Evolutionary conservation across 2,888 invertebrate genomes (phyloP), one percentile per base, ranked within the genome.

Genomic region (Conops quadrifasciatus): DNA sequence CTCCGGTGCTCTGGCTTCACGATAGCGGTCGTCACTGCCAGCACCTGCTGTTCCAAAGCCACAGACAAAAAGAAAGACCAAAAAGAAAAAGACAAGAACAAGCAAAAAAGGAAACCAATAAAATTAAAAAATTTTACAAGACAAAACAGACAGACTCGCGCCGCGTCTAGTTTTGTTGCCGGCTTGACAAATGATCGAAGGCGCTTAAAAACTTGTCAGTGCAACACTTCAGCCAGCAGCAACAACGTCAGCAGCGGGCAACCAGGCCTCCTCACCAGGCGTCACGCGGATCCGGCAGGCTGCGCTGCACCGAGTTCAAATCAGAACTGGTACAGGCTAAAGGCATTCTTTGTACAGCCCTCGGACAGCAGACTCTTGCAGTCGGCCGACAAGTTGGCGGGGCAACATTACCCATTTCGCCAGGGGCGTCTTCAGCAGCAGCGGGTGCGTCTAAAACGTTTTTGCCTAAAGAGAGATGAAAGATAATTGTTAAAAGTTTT

Each of bases 291-390:
- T 97, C 97, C 1, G 98, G 98, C 77, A 98, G 89, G 73, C 91
- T 91, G 78, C 98, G 89, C 83, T 96, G 95, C 68, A 99, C 91
- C 67, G 97, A 98, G 84, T 99, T 97, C 88, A 97, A 90, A 88
- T 99, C 98, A 81, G 97, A 97, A 80, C 91, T 96, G 84, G 4
- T 98, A 98, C 87, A 98, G 97, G 89, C 99, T 99, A 88, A 99
- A 99, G 24, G 98, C 98, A 86, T 98, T 98, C 84, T 96, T 95
- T 86, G 93, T 89, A 97, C 98, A 98, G 43, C 98, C 98, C 78
- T 95, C 94, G 78, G 97, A 94, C 73, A 95, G 96, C 73, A 94
- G 90, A 80, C 92, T 91, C 85, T 95, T 94, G 75, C 95, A 91
- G 62, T 96, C 96, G 0, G 90, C 90, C 60, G 94, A 90, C 81